These are phyloP conservation scores for Hypselothyrea guttata DNA, from an alignment of 2,888 invertebrate genomes.

Conservation along the genomic window DNA sequence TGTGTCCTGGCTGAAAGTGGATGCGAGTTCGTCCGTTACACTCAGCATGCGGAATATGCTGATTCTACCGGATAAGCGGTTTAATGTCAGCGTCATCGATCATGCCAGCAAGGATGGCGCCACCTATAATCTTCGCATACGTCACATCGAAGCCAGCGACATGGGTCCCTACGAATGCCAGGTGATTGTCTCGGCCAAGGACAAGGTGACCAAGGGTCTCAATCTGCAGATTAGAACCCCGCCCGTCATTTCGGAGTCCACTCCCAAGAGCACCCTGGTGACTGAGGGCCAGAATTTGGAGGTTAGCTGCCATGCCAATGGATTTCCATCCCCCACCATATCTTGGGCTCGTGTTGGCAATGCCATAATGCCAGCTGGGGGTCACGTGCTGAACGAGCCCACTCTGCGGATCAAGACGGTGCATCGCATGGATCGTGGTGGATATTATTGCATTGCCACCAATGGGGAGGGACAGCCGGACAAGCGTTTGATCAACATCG, in stretches of 20 bases:
- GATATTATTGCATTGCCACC: slow-evolving; percentile 80
- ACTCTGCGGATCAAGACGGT: slow-evolving; percentile 74
- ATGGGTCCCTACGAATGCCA: slow-evolving; percentile 82
- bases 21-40: slow-evolving; percentile 71
- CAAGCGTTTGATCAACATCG: slow-evolving; percentile 76
- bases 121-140: slow-evolving; percentile 79
- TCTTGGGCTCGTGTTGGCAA: slow-evolving; percentile 87
- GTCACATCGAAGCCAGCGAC: slow-evolving; percentile 78
- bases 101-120: slow-evolving; percentile 64
- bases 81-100: slow-evolving; percentile 70
- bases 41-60: slow-evolving; percentile 79
- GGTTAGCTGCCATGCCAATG: slow-evolving; percentile 88
- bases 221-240: slow-evolving; percentile 80
- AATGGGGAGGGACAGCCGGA: slow-evolving; percentile 81
- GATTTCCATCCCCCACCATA: slow-evolving; percentile 89
- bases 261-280: slow-evolving; percentile 72
- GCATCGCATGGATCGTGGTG: slow-evolving; percentile 81
- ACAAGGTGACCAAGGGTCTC: slow-evolving; percentile 76
- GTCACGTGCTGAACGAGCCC: slow-evolving; percentile 71
- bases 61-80: slow-evolving; percentile 78
- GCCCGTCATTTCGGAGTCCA: slow-evolving; percentile 78
- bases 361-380: slow-evolving; percentile 82
- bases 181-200: slow-evolving; percentile 78
- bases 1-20: slow-evolving; percentile 80
- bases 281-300: slow-evolving; percentile 79